These are phyloP conservation scores for Cebus imitator DNA, from an alignment of 2,113 vertebrate species.

Conservation along the genomic window DNA sequence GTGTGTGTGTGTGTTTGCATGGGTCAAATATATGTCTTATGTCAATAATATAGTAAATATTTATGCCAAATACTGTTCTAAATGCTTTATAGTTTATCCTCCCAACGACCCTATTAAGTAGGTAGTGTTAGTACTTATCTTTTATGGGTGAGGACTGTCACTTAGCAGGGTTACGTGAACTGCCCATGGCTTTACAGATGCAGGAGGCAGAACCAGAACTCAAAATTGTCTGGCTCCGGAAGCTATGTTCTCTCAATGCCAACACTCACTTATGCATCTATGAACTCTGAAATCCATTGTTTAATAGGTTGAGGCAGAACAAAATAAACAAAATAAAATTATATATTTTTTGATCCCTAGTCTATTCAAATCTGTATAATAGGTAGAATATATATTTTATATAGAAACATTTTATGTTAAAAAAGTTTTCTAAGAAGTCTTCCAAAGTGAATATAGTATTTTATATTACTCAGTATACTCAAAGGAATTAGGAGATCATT, in stretches of 20 bases:
- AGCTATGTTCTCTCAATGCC: background rate
- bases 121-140: background rate
- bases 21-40: background rate
- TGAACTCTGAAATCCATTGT: background rate
- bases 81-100: background rate
- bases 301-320: background rate
- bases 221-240: background rate
- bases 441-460: background rate
- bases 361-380: constrained; percentile 11
- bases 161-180: background rate
- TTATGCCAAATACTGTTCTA: background rate
- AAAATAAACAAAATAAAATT: background rate
- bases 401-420: too few species aligned
- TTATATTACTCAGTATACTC: background rate
- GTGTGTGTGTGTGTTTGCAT: background rate
- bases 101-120: background rate
- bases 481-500: constrained; percentile 37
- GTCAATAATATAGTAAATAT: constrained; percentile 18
- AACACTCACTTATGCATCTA: background rate
- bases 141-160: background rate
- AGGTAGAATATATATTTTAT: background rate
- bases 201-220: background rate
- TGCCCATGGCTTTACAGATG: background rate
- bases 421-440: too few species aligned
- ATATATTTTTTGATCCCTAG: background rate